These are phyloP conservation scores for Agonopterix alstromeriana DNA, from an alignment of 2,888 invertebrate species.

Conservation along the genomic window DNA sequence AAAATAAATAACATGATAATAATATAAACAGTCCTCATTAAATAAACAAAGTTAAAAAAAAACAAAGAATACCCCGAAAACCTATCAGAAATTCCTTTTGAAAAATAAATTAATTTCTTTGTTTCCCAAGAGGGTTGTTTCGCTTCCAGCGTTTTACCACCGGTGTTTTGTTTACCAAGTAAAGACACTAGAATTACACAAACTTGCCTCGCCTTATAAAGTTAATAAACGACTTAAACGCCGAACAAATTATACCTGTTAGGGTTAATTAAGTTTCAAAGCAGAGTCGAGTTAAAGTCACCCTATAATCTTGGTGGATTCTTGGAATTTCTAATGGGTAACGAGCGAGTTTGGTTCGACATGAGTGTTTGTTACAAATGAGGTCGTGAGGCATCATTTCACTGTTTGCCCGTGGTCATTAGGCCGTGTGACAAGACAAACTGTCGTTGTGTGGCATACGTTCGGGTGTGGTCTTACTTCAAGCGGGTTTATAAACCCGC, in stretches of 20 bases:
- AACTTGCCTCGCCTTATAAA: slow-evolving; percentile 19
- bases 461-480: neutral
- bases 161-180: too few relatives aligned
- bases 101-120: too few relatives aligned
- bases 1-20: too few relatives aligned
- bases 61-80: too few relatives aligned
- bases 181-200: neutral
- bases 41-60: too few relatives aligned
- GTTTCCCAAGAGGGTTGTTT: too few relatives aligned
- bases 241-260: slow-evolving; percentile 39
- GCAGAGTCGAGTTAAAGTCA: slow-evolving; percentile 17
- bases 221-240: slow-evolving; percentile 31
- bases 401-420: slow-evolving; percentile 7
- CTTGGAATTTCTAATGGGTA: slow-evolving; percentile 13
- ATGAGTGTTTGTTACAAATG: neutral
- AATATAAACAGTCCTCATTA: too few relatives aligned
- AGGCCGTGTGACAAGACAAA: neutral
- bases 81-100: too few relatives aligned
- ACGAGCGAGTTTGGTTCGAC: neutral
- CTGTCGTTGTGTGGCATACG: neutral
- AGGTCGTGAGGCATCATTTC: slow-evolving; percentile 6
- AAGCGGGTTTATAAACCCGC: too few relatives aligned
- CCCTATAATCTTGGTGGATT: slow-evolving; percentile 21
- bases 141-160: too few relatives aligned
- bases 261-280: slow-evolving; percentile 36